A percentile compares a stretch with the other conserved stretches of the same genome.
Conservation (phyloP, 2,113 vertebrate genomes). For the Poicephalus gulielmi region DNA sequence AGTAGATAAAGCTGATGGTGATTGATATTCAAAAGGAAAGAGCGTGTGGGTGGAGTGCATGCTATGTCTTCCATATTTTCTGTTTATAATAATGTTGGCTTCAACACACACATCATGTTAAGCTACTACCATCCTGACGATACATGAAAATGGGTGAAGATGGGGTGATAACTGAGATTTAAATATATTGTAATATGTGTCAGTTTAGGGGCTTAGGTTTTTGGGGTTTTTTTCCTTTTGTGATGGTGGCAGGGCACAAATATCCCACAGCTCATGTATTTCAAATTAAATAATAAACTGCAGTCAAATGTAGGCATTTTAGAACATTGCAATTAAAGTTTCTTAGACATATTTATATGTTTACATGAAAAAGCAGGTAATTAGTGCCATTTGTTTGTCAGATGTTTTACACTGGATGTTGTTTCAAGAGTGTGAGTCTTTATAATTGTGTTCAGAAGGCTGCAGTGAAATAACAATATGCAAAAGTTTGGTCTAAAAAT, state of each 20-base stretch:
- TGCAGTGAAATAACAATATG: not conserved
- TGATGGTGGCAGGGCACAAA: not conserved
- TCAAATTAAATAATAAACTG: constrained; percentile 17
- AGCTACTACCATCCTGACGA: not conserved
- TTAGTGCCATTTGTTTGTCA: constrained; percentile 26
- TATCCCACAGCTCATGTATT: not conserved
- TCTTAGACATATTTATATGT: constrained; percentile 51
- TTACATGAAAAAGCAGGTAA: constrained; percentile 36
- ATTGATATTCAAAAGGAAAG: not conserved
- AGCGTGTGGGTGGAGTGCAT: not conserved
- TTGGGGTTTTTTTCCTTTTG: not conserved
- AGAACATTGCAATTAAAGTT: constrained; percentile 24
- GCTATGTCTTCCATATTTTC: not conserved
- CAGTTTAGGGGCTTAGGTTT: not conserved
- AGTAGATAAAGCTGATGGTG: not conserved
- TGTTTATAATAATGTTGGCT: not conserved
- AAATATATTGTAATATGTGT: constrained; percentile 21
- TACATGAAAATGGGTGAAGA: not conserved
- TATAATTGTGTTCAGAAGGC: not conserved
- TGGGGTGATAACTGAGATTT: not conserved
- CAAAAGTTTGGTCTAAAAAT: not conserved
- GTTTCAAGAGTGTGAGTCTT: not conserved
- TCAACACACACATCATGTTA: not conserved
- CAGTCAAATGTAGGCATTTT: constrained; percentile 5
- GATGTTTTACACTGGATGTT: not conserved